These are phyloP conservation scores for Sardinella longiceps DNA, from an alignment of 2,797 vertebrate genomes.

Conservation along the genomic window DNA sequence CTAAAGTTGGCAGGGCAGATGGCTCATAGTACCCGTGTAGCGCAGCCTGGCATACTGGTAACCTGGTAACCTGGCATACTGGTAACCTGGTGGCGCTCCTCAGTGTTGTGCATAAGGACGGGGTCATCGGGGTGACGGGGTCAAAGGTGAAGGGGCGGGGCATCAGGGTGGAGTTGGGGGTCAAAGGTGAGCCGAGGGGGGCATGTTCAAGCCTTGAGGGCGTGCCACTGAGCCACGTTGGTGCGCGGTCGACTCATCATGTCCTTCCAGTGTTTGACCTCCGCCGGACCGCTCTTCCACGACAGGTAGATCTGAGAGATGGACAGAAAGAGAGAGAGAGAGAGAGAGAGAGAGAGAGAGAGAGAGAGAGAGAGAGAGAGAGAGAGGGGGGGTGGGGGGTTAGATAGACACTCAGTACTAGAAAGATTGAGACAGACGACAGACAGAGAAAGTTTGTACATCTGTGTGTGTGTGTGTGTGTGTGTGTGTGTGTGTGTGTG, in stretches of 20 bases:
- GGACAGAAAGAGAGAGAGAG: neutral
- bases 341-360: neutral
- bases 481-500: no score
- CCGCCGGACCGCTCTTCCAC: slow-evolving; percentile 96
- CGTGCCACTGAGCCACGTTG: slow-evolving; percentile 97
- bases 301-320: slow-evolving; percentile 91
- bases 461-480: no score
- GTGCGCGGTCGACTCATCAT: slow-evolving; percentile 96
- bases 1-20: slow-evolving; percentile 74
- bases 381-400: neutral
- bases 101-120: slow-evolving; percentile 85
- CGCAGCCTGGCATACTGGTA: slow-evolving; percentile 72
- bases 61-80: no score
- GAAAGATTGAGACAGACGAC: neutral
- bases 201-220: slow-evolving; percentile 91
- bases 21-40: slow-evolving; percentile 87
- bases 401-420: neutral
- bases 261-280: slow-evolving; percentile 99
- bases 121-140: slow-evolving; percentile 64
- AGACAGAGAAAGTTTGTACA: no score
- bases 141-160: slow-evolving; percentile 38
- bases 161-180: slow-evolving; percentile 5
- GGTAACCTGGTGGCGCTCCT: slow-evolving; percentile 71
- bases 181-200: slow-evolving; percentile 58
- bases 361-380: neutral